These are phyloP conservation scores for Botia kubotai DNA, from an alignment of 2,797 vertebrate genomes.

Conservation along the genomic window DNA sequence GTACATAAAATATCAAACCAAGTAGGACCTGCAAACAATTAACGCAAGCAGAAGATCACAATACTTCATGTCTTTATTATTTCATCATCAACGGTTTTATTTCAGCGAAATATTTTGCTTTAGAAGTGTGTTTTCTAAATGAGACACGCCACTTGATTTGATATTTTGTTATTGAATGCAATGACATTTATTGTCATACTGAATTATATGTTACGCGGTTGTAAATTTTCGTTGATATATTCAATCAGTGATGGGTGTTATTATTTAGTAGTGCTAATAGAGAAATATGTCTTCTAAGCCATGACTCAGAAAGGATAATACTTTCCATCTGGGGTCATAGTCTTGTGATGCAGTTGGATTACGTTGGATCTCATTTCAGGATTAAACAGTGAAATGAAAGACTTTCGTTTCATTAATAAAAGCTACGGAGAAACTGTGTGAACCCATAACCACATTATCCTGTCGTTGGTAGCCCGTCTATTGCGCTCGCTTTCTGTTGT, in stretches of 20 bases:
- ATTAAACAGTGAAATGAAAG: background rate
- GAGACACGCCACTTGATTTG: background rate
- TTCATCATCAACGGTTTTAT: too few species aligned
- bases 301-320: background rate
- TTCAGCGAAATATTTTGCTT: too few species aligned
- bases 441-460: slow-evolving; percentile 1
- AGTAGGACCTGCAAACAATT: background rate
- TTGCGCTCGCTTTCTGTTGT: background rate
- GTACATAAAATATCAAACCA: background rate
- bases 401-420: slow-evolving; percentile 8
- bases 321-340: background rate
- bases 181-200: background rate
- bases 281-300: background rate
- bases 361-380: slow-evolving; percentile 8
- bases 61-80: too few species aligned
- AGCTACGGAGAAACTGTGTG: background rate
- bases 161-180: background rate
- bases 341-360: slow-evolving; percentile 13
- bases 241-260: background rate
- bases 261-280: background rate
- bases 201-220: background rate
- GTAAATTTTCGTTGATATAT: background rate
- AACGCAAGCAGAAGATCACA: background rate
- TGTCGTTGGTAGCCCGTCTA: too few species aligned
- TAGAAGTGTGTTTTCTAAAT: background rate